Conservation (phyloP, 2,113 vertebrate genomes). For the Otocyon megalotis region DNA sequence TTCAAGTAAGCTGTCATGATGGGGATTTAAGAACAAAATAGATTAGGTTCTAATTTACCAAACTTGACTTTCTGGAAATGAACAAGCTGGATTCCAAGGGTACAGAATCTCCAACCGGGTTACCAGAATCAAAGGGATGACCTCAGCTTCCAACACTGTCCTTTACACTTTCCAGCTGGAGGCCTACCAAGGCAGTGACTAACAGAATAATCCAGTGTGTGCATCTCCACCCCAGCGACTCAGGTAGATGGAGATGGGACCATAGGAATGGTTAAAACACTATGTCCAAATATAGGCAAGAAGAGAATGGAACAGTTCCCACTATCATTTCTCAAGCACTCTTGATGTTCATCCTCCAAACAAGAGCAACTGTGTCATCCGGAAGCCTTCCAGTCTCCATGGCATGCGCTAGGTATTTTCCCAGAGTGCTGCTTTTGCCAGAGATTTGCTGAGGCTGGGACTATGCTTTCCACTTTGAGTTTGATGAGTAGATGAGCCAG, state of each 20-base stretch:
- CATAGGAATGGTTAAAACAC: background rate
- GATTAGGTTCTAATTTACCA: background rate
- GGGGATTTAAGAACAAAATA: background rate
- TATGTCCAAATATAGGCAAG: background rate
- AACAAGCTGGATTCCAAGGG: background rate
- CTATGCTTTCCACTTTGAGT: background rate
- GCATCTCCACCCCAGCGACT: background rate
- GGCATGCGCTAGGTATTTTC: background rate
- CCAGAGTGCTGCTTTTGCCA: background rate
- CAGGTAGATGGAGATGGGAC: background rate
- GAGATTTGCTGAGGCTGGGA: background rate
- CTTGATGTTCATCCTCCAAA: background rate
- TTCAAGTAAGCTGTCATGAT: background rate
- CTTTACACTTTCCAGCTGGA: background rate
- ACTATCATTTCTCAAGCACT: background rate
- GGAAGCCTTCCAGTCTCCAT: background rate
- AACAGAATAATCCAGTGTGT: background rate
- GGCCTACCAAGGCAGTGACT: background rate
- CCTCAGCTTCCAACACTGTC: background rate
- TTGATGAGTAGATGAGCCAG: background rate
- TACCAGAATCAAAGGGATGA: background rate
- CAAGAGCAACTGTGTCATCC: background rate
- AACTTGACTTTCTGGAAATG: background rate
- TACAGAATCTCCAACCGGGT: background rate
- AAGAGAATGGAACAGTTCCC: background rate